Conservation (phyloP, 2,113 vertebrate genomes). For the Acrocephalus arundinaceus region DNA sequence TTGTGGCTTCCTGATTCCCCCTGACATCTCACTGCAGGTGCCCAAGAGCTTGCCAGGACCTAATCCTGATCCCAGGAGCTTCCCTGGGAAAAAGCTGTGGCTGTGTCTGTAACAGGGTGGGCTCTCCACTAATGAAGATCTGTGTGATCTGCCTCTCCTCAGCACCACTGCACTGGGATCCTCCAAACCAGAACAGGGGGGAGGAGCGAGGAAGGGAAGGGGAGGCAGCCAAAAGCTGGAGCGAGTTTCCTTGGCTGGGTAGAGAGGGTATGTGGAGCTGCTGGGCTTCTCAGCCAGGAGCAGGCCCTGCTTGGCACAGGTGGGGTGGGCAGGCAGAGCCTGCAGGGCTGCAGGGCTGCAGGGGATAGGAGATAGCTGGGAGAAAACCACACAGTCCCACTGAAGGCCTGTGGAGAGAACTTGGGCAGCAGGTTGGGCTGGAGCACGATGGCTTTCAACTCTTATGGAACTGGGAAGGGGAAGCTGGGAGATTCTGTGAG, state of each 20-base stretch:
- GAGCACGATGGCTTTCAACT: background rate
- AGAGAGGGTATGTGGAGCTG: background rate
- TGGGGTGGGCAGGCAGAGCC: background rate
- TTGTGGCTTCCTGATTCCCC: background rate
- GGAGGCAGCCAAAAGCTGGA: background rate
- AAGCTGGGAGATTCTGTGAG: background rate
- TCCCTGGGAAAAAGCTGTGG: background rate
- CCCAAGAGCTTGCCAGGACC: background rate
- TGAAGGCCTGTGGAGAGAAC: background rate
- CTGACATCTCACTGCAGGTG: background rate
- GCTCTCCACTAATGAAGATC: background rate
- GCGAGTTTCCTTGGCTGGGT: background rate
- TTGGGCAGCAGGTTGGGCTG: background rate
- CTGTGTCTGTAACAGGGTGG: background rate
- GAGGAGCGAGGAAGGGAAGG: rapidly evolving
- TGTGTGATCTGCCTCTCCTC: background rate
- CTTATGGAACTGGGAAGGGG: background rate
- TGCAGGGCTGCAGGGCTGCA: rapidly evolving
- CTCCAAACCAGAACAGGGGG: background rate
- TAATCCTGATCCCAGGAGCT: background rate
- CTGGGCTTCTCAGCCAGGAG: background rate
- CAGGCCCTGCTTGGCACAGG: background rate
- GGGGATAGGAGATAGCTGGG: background rate
- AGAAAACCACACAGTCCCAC: background rate
- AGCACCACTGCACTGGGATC: background rate